A percentile compares a stretch with the other conserved stretches of the same genome.
These are phyloP conservation scores for Diphyllodes magnificus DNA, from an alignment of 2,113 vertebrate species.

Conservation along the genomic window DNA sequence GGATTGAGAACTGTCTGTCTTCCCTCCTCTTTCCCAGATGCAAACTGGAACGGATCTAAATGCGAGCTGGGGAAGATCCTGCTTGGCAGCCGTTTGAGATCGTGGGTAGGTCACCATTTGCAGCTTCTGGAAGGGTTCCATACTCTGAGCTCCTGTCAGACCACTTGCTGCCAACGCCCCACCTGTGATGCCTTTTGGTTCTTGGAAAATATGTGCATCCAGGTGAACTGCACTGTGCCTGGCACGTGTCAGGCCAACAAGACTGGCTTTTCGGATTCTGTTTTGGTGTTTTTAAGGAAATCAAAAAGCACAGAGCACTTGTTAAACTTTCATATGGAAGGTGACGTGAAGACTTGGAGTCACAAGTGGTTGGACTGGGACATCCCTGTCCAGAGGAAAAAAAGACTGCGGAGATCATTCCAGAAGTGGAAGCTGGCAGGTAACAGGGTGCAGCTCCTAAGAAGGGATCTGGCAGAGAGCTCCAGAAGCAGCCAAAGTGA, in stretches of 20 bases:
- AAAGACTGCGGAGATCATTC: neutral
- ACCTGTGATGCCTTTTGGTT: constrained; percentile 77
- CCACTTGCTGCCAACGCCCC: constrained; percentile 69
- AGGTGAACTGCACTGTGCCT: constrained; percentile 68
- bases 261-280: constrained; percentile 55
- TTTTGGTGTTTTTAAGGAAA: constrained; percentile 71
- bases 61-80: constrained; percentile 57
- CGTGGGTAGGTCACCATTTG: constrained; percentile 56
- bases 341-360: neutral
- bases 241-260: constrained; percentile 45
- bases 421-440: neutral
- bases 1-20: neutral
- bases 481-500: neutral
- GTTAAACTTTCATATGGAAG: neutral
- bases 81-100: constrained; percentile 55
- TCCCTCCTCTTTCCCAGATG: constrained; percentile 61
- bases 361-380: constrained; percentile 33
- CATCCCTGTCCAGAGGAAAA: neutral
- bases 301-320: constrained; percentile 24
- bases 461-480: neutral
- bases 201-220: constrained; percentile 70
- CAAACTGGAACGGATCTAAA: constrained; percentile 50
- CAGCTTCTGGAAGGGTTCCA: constrained; percentile 63
- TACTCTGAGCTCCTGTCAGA: constrained; percentile 66
- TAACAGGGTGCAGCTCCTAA: neutral